Base-by-base conservation (phyloP, 2,888 invertebrate genomes). In the Lochmaea crataegi region DNA sequence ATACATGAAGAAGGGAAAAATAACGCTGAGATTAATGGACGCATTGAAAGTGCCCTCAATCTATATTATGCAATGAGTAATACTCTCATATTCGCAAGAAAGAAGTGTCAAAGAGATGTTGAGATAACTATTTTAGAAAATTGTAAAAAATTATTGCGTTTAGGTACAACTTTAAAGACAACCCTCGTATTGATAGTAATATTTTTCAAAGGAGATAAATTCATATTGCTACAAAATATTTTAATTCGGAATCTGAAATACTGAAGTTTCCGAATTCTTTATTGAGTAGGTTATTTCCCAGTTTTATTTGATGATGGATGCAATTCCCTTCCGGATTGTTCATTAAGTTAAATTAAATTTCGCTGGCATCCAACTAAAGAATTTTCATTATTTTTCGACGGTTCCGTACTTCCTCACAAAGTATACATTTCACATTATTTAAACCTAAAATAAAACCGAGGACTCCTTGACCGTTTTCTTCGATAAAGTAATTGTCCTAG, bases 281-380 rank as follows among this genome's bases (percentile, higher is more conserved):
- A n/a, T 58, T 32, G 26, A 38, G 14, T 6, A 5, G 32, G n/a
- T n/a, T 58, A 38, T n/a, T 58, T 11, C 58, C 14, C 9, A 26
- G 26, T 58, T 58, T 58, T 38, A 58, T 60, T 4, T 26, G 32
- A 60, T 60, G 60, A 60, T 38, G 10, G 38, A 60, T 60, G 38
- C 32, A 60, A 60, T 60, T 14, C 16, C 32, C 38, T 9, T 58
- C n/a, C n/a, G 26, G 22, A 58, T 58, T 60, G 60, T 60, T 60
- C 32, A 60, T 60, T 60, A 60, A 60, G 12, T 32, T 60, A 60
- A 60, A 60, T 60, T 60, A 60, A 38, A 60, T 60, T 60, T 60
- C 5, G 60, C n/a, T 1, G 32, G 60, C n/a, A 32, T 53, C 53
- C 53, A 53, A 10, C 53, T 16, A 10, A 53, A 53, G 53, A 53